A percentile compares a stretch with the other conserved stretches of the same genome.
These are phyloP conservation scores for Tetranychus piercei DNA, from an alignment of 2,888 invertebrate species.

Conservation along the genomic window DNA sequence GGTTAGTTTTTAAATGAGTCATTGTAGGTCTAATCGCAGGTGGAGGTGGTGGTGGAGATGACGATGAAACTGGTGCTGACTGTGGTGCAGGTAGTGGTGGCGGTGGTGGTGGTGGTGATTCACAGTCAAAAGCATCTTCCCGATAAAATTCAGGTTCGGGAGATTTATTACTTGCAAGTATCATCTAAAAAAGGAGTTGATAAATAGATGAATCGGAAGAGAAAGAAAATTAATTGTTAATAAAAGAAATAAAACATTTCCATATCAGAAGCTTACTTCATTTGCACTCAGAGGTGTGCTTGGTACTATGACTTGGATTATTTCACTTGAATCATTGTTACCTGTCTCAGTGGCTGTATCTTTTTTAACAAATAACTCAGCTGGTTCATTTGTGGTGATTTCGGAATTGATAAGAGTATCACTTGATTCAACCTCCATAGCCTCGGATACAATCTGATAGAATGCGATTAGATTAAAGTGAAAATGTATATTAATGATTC, in stretches of 20 bases:
- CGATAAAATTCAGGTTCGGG: background rate
- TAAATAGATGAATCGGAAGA: background rate
- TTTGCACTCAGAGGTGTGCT: conserved; percentile 7
- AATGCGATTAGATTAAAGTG: background rate
- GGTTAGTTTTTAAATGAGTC: conserved; percentile 13
- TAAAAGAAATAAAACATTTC: background rate
- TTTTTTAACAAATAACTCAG: background rate
- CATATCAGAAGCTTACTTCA: conserved; percentile 7
- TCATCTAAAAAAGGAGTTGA: background rate
- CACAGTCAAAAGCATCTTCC: background rate
- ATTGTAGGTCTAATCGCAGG: conserved; percentile 18
- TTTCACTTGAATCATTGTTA: conserved; percentile 1
- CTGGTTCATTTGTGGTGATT: background rate
- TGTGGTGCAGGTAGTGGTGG: conserved; percentile 20
- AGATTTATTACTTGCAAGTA: background rate
- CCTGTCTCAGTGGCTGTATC: background rate
- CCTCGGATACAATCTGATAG: background rate
- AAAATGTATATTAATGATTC: background rate
- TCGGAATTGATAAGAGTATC: background rate
- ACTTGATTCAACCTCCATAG: background rate
- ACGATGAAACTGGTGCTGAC: background rate
- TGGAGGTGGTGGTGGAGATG: conserved; percentile 19
- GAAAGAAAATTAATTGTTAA: background rate
- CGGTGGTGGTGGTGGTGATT: background rate
- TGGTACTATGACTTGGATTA: conserved; percentile 10